Evolutionary conservation across 2,888 invertebrate species (phyloP).

Genomic region (Apamea epomidion): DNA sequence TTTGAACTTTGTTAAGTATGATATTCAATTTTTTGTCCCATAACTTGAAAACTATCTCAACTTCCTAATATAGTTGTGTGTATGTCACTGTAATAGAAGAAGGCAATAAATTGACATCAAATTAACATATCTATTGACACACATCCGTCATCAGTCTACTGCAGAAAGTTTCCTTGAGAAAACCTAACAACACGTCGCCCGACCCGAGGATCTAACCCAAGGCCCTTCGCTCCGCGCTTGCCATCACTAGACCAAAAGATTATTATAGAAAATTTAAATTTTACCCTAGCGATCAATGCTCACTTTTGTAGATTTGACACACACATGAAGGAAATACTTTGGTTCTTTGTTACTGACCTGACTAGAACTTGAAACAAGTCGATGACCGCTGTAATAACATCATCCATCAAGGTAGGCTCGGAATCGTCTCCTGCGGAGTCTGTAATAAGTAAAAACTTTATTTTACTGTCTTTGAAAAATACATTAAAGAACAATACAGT

Average conservation of each 20-base stretch:
- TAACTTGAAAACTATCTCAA: too few relatives aligned
- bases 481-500: neutral
- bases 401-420: constrained; percentile 81
- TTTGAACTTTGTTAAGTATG: neutral
- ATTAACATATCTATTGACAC: neutral
- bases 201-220: neutral
- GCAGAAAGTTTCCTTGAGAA: neutral
- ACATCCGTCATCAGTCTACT: neutral
- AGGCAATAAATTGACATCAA: neutral
- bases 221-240: neutral
- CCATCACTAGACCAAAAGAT: neutral
- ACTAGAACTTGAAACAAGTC: constrained; percentile 87
- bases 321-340: neutral
- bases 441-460: constrained; percentile 62
- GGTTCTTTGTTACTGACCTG: constrained; percentile 75
- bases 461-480: neutral
- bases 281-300: neutral
- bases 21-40: neutral
- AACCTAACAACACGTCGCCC: neutral
- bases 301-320: neutral
- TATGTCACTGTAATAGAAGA: neutral
- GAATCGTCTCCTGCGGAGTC: constrained; percentile 76
- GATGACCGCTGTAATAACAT: constrained; percentile 82
- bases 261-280: neutral
- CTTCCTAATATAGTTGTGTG: neutral